These are phyloP conservation scores for Corythornis madagascariensis DNA, from an alignment of 2,113 vertebrate genomes.

Conservation along the genomic window DNA sequence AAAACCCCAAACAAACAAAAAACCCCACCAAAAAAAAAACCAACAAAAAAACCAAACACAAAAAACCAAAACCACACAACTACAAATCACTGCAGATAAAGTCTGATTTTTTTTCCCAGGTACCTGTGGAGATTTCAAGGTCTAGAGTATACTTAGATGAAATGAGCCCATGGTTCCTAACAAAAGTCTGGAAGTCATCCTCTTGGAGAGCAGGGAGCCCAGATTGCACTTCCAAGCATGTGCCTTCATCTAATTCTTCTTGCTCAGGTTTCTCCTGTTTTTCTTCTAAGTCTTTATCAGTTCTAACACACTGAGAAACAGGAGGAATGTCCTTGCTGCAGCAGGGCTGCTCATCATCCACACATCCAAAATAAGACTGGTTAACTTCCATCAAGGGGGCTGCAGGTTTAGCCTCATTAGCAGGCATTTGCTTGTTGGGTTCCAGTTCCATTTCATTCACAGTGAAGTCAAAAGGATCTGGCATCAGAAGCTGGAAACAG, in stretches of 20 bases:
- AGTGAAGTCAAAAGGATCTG: conserved; percentile 74
- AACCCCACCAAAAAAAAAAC: too few species aligned
- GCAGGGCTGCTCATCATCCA: conserved; percentile 81
- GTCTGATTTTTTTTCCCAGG: background rate
- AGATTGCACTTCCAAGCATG: background rate
- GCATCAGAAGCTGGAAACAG: conserved; percentile 86
- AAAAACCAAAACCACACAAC: background rate
- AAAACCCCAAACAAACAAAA: too few species aligned
- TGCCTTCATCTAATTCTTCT: background rate
- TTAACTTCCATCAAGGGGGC: background rate
- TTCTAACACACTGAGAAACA: background rate
- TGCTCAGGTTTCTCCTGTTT: background rate
- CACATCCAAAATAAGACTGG: fast-evolving
- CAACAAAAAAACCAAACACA: too few species aligned
- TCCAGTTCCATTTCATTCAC: background rate
- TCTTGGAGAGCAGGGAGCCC: background rate
- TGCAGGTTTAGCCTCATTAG: background rate
- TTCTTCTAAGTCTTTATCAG: background rate
- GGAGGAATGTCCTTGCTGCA: conserved; percentile 83
- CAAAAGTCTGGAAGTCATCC: conserved; percentile 70
- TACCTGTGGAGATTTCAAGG: conserved; percentile 86
- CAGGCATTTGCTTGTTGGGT: too few species aligned
- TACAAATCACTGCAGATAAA: background rate
- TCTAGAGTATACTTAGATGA: conserved; percentile 87
- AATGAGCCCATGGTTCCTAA: conserved; percentile 87